Evolutionary conservation across 1,140 invertebrate genomes (phyloP), one percentile per base, ranked within the genome.

Genomic region (Pseudobourletiella spinata): DNA sequence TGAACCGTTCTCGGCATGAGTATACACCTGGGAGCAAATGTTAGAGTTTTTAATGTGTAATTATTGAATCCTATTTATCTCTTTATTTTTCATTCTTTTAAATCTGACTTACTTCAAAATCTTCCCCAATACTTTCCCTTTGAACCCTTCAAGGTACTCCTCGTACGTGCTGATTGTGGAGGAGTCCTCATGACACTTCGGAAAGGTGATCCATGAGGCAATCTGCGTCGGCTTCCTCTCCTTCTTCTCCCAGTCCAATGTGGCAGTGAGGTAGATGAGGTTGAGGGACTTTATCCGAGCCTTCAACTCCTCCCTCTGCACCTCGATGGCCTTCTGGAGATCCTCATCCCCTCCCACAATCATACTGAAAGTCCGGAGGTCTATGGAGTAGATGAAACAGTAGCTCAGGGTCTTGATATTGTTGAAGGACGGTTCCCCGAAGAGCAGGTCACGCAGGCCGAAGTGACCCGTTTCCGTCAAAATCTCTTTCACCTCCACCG

Each of bases 331-430:
- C n/a, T n/a, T n/a, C n/a, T n/a, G n/a, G n/a, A n/a, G n/a, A n/a
- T n/a, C n/a, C n/a, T n/a, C n/a, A n/a, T n/a, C n/a, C n/a, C n/a
- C n/a, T n/a, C n/a, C n/a, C n/a, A n/a, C n/a, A n/a, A n/a, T n/a
- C n/a, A n/a, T n/a, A n/a, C n/a, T n/a, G 35, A 42, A 42, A 42
- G 11, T 42, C 18, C 18, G 14, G 11, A 42, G n/a, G 3, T 44
- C 46, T 4, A 61, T 61, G 15, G 44, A 44, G 51, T 61, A 61
- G 4, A 61, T 35, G 18, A 60, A 39, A 26, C 59, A 61, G 32
- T 61, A 61, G 35, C 50, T 57, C 25, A 61, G 29, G 2, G 59
- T 56, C n/a, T 18, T 8, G n/a, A 55, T 24, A 39, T 3, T 61
- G n/a, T 39, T 50, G 44, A 54, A 32, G 24, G 25, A 32, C 25